These are phyloP conservation scores for Pseudococcus viburni DNA, from an alignment of 2,888 invertebrate species.

Conservation along the genomic window DNA sequence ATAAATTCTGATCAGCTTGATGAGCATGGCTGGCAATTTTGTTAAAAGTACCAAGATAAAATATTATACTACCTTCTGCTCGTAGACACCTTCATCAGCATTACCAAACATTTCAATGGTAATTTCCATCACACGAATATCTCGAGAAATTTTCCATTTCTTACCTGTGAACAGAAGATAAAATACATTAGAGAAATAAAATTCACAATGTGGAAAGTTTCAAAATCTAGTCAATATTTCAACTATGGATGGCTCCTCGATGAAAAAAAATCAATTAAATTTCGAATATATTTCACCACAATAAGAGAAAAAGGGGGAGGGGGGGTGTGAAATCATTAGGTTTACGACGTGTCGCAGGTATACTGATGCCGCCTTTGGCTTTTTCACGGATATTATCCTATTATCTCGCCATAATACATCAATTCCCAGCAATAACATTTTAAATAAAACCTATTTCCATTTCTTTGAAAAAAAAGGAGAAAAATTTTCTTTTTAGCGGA, in stretches of 20 bases:
- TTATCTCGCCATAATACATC: constrained; percentile 34
- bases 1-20: constrained; percentile 27
- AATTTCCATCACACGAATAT: background rate
- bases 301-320: background rate
- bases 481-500: too few species aligned
- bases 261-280: constrained; percentile 36
- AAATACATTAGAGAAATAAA: background rate
- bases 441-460: constrained; percentile 36
- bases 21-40: constrained; percentile 20
- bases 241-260: background rate
- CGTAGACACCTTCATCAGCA: background rate
- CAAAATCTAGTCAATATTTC: constrained; percentile 5
- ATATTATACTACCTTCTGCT: constrained; percentile 1
- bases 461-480: background rate
- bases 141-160: constrained; percentile 12
- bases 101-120: background rate
- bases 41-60: constrained; percentile 20
- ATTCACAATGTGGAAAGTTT: background rate
- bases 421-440: constrained; percentile 38
- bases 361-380: background rate
- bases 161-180: constrained; percentile 47
- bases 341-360: constrained; percentile 8
- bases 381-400: constrained; percentile 4
- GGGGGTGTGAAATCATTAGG: background rate
- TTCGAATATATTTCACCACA: constrained; percentile 7